phyloP scores from a whole-genome alignment of 2,797 vertebrate genomes.

The Huso huso region DNA sequence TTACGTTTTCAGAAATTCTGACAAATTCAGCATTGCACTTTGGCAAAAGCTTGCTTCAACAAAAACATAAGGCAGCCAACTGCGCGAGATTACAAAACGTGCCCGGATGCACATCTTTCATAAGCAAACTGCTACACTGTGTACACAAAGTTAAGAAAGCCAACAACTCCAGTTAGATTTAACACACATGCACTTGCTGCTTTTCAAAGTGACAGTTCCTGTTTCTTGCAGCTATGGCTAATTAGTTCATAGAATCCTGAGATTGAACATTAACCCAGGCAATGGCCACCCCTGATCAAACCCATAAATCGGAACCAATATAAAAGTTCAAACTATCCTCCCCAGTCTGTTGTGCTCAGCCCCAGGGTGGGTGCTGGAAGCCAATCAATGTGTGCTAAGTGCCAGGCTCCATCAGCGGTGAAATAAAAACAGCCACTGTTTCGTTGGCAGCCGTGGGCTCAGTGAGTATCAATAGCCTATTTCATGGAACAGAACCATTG shows the following conservation, averaged over 20 bases:
- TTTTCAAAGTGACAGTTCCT: slow-evolving; percentile 30
- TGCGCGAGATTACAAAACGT: background rate
- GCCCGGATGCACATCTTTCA: slow-evolving; percentile 17
- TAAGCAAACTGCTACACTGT: slow-evolving; percentile 18
- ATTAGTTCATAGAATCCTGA: slow-evolving; percentile 48
- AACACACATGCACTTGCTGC: slow-evolving; percentile 12
- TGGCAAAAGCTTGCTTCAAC: slow-evolving; percentile 36
- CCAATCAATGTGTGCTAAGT: slow-evolving; percentile 53
- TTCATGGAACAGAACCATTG: slow-evolving; percentile 60
- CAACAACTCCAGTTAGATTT: slow-evolving; percentile 25
- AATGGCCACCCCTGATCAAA: slow-evolving; percentile 29
- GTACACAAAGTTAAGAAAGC: slow-evolving; percentile 23
- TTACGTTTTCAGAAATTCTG: too few species aligned
- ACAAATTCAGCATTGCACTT: slow-evolving; percentile 23
- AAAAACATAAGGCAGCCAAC: slow-evolving; percentile 39
- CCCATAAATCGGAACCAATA: slow-evolving; percentile 18
- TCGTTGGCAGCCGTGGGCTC: slow-evolving; percentile 47
- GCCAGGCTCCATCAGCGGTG: slow-evolving; percentile 65
- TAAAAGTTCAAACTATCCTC: slow-evolving; percentile 5
- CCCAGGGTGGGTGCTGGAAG: slow-evolving; percentile 31
- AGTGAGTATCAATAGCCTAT: slow-evolving; percentile 50
- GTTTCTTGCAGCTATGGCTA: slow-evolving; percentile 47
- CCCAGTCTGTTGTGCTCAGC: slow-evolving; percentile 8
- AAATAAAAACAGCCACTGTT: slow-evolving; percentile 65
- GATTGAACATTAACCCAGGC: slow-evolving; percentile 25